A percentile compares a stretch with the other conserved stretches of the same genome.
Evolutionary conservation across 2,113 vertebrate genomes (phyloP).

Genomic region (Thymallus thymallus): DNA sequence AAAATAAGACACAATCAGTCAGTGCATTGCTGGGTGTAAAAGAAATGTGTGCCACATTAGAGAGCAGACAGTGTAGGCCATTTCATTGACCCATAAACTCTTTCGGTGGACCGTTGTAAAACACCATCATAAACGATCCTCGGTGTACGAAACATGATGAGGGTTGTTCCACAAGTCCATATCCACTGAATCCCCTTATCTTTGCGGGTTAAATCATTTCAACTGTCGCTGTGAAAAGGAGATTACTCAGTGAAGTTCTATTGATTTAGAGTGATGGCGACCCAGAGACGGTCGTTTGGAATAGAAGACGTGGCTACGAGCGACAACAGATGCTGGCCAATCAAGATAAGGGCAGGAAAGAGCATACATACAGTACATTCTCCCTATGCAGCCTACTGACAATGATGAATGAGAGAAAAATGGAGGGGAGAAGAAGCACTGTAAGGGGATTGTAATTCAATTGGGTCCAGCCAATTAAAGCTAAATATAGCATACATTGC

Average conservation of each 20-base stretch:
- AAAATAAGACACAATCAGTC: not conserved
- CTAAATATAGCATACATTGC: not conserved
- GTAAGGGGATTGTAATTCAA: conserved; percentile 3
- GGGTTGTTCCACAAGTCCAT: not conserved
- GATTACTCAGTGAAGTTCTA: conserved; percentile 7
- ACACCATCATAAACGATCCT: not conserved
- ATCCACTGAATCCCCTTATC: conserved; percentile 17
- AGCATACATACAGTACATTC: not conserved
- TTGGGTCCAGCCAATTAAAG: not conserved
- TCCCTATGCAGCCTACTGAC: not conserved
- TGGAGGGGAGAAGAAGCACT: not conserved
- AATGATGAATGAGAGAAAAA: not conserved
- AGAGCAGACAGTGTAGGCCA: not conserved
- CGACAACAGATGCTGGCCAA: not conserved
- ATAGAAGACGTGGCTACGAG: not conserved
- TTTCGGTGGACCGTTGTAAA: conserved; percentile 1
- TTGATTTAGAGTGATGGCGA: conserved; percentile 12
- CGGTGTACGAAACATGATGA: not conserved
- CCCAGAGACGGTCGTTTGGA: not conserved
- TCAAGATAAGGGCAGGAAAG: not conserved
- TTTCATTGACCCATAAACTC: conserved; percentile 5
- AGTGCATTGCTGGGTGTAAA: not conserved
- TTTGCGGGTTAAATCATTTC: conserved; percentile 6
- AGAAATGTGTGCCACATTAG: not conserved
- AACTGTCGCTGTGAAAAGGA: not conserved